phyloP scores from a whole-genome alignment of 2,113 vertebrate species.

The Desmodus rotundus region DNA sequence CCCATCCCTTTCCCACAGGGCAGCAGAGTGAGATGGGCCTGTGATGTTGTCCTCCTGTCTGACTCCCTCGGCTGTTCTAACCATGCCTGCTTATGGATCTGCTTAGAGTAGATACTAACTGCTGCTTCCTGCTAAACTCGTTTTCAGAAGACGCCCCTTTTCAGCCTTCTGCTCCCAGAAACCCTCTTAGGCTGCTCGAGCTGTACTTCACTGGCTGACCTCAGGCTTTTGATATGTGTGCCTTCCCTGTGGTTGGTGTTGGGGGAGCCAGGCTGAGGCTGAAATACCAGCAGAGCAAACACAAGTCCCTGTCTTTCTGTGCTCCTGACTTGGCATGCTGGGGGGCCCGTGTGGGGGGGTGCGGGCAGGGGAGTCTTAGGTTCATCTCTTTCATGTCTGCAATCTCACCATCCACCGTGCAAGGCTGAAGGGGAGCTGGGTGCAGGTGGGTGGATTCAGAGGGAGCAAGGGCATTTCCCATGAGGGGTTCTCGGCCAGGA shows the following conservation, averaged over 20 bases:
- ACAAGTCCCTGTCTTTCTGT: slow-evolving; percentile 12
- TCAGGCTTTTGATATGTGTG: neutral
- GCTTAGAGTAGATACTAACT: slow-evolving; percentile 46
- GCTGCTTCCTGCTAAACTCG: slow-evolving; percentile 33
- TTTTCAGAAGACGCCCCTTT: neutral
- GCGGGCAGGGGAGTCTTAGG: neutral
- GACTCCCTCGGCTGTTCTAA: slow-evolving; percentile 30
- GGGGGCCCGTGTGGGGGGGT: neutral
- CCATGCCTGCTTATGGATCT: slow-evolving; percentile 44
- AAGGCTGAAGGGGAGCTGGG: neutral
- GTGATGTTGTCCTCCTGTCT: slow-evolving; percentile 47
- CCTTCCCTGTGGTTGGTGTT: neutral
- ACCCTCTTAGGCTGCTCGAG: slow-evolving; percentile 1
- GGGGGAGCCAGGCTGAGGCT: neutral
- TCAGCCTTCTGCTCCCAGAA: neutral
- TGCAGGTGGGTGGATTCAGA: neutral
- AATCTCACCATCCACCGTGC: neutral
- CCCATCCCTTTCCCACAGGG: neutral
- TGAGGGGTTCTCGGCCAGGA: neutral
- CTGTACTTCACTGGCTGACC: slow-evolving; percentile 54
- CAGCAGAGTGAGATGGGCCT: neutral
- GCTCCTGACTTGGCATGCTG: slow-evolving; percentile 57
- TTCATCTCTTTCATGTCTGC: neutral
- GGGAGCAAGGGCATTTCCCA: neutral
- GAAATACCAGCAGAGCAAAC: neutral